phyloP scores from a whole-genome alignment of 2,113 vertebrate genomes.

The Daphoenositta chrysoptera region DNA sequence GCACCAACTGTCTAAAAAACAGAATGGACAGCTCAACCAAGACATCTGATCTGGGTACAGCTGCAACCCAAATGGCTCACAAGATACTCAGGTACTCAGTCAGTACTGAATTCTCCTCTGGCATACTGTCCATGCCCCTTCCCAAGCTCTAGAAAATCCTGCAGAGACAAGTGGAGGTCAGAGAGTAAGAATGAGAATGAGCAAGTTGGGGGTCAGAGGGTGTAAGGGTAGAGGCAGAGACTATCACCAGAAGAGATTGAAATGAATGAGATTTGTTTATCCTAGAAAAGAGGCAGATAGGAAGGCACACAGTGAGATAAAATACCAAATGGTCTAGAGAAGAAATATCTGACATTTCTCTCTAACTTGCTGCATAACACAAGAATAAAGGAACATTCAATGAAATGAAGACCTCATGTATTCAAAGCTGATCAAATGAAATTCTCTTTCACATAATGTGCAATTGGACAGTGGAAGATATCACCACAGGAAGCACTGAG shows the following conservation, averaged over 20 bases:
- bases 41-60: neutral
- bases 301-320: neutral
- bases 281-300: neutral
- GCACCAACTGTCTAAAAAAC: neutral
- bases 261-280: slow-evolving; percentile 7
- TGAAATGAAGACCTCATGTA: neutral
- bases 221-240: neutral
- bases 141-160: neutral
- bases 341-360: neutral
- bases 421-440: slow-evolving; percentile 47
- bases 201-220: neutral
- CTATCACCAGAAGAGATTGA: neutral
- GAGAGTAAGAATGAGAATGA: neutral
- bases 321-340: neutral
- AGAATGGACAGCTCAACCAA: neutral
- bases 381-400: slow-evolving; percentile 11
- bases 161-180: neutral
- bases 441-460: neutral
- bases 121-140: neutral
- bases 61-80: neutral
- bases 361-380: neutral
- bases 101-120: neutral
- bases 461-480: slow-evolving; percentile 20
- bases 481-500: slow-evolving; percentile 14
- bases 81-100: neutral